Evolutionary conservation across 2,797 vertebrate genomes (phyloP).

Genomic region (Malurus splendens): DNA sequence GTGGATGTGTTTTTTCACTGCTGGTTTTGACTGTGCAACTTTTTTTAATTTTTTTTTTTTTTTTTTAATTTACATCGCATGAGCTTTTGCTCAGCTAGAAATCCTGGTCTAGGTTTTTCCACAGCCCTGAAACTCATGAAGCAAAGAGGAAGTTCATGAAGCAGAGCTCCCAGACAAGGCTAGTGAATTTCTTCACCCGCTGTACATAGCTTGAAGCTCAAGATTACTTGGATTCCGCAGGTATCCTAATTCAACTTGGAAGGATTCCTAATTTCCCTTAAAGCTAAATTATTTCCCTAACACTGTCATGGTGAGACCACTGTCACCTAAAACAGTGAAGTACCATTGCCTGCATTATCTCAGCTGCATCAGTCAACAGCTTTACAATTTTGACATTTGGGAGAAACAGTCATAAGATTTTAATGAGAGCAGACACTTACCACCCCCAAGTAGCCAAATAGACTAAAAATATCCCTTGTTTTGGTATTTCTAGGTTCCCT

Average conservation of each 20-base stretch:
- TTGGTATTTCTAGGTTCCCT: slow-evolving; percentile 52
- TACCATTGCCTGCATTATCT: not conserved
- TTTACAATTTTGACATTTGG: slow-evolving; percentile 25
- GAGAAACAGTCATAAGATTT: slow-evolving; percentile 37
- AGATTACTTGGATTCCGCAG: not conserved
- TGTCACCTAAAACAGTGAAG: not conserved
- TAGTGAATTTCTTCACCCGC: not conserved
- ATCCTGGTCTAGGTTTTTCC: not conserved
- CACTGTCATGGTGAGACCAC: not conserved
- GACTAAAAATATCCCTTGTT: slow-evolving; percentile 38
- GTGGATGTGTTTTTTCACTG: not conserved
- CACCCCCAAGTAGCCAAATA: slow-evolving; percentile 35
- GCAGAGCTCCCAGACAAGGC: not conserved
- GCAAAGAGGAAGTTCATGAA: not conserved
- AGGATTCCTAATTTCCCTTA: not conserved
- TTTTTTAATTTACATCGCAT: not conserved
- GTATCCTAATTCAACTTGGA: not conserved
- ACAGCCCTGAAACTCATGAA: not conserved
- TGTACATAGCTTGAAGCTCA: not conserved
- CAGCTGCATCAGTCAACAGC: slow-evolving; percentile 19
- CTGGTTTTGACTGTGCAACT: not conserved
- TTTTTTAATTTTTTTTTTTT: not conserved
- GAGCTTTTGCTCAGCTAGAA: not conserved
- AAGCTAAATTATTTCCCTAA: not conserved
- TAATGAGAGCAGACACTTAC: slow-evolving; percentile 24